A percentile compares a stretch with the other conserved stretches of the same genome.
Conservation (phyloP, 2,113 vertebrate species). For the Myrmecophaga tridactyla region DNA sequence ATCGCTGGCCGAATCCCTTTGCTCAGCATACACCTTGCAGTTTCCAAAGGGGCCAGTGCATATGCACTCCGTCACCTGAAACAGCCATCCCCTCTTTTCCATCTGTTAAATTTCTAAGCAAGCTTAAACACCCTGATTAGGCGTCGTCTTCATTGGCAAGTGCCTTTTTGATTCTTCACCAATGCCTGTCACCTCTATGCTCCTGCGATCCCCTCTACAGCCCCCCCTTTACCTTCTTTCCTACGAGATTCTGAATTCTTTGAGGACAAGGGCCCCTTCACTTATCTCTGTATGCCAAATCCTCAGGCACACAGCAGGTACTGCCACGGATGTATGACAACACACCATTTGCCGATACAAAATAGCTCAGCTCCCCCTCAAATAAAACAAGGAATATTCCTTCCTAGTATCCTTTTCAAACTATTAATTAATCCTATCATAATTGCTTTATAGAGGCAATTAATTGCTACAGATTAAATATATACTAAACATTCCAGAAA, state of each 20-base stretch:
- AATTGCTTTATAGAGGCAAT: no score
- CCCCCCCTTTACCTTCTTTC: neutral
- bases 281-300: neutral
- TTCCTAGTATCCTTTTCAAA: no score
- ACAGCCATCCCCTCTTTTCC: rapidly evolving
- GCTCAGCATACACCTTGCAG: neutral
- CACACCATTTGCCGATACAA: neutral
- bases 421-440: no score
- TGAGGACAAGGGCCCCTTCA: neutral
- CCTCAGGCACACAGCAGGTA: neutral
- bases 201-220: neutral
- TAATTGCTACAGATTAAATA: neutral
- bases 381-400: neutral
- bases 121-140: neutral
- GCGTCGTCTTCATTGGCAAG: neutral
- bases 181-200: neutral
- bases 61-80: no score
- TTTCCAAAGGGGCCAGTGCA: neutral
- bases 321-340: neutral
- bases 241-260: neutral
- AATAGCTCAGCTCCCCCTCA: neutral
- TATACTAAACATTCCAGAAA: neutral
- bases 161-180: neutral
- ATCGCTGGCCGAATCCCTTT: neutral
- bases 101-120: neutral